Base-by-base conservation (phyloP, 1,140 invertebrate species). In the Nephila pilipes region DNA sequence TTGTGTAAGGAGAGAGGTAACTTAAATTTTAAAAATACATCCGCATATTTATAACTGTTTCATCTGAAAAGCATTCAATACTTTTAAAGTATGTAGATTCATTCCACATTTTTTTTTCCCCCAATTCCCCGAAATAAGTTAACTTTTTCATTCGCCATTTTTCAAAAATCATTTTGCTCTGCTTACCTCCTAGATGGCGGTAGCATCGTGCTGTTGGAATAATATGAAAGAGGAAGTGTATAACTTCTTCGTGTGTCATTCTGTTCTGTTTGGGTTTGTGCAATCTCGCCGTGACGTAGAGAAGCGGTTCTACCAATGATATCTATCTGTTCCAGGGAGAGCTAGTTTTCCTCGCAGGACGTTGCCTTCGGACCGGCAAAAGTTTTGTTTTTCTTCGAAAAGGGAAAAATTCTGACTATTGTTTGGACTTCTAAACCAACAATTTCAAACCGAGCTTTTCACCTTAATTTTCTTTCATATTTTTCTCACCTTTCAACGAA, bases 361-460 rank as follows among this genome's bases (percentile, higher is more conserved):
- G 85, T 87, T 87, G 83, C 54, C 83, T 85, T 85, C 57, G 58
- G 29, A 87, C 85, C 85, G 55, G 85, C 85, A 54, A 87, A 87
- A 87, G 20, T 60, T 81, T 87, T 36, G 85, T 58, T 60, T 87
- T 87, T 87, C n/a, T 60, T 60, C 80, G 46, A 55, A 81, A 81
- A 38, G 46, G 16, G 80, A 81, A 81, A 81, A 81, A 55, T 81
- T 46, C 22, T 14, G 80, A 14, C 80, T 55, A 81, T 81, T 81
- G 80, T 81, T 55, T 54, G 80, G 46, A 75, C 29, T 75, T 65
- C 22, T 12, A 65, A 2, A 29, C 6, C 25, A 65, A 25, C 63
- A 29, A 46, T 46, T 46, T 46, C 46, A 10, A 65, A 10, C 63
- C 25, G n/a, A 65, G 25, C 8, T 25, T 25, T 29, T 46, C 4